Evolutionary conservation across 2,113 vertebrate species (phyloP).

Genomic region (Kobus ellipsiprymnus): DNA sequence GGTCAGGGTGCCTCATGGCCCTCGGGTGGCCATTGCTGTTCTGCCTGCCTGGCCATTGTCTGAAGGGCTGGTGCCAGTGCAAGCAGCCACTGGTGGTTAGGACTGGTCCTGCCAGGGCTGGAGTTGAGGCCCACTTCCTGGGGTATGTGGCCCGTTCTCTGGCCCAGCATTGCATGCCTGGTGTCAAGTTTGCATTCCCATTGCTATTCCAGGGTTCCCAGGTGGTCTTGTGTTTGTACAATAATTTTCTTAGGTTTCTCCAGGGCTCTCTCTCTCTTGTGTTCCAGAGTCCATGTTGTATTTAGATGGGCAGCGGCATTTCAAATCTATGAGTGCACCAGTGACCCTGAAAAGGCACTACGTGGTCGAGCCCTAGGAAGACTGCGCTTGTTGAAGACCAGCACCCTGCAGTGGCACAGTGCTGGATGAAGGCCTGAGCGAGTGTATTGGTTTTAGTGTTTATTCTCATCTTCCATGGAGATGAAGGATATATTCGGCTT

Average conservation of each 20-base stretch:
- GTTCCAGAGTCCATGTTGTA: slow-evolving; percentile 96
- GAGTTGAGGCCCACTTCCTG: background rate
- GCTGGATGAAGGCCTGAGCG: background rate
- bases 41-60: background rate
- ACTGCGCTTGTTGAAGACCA: background rate
- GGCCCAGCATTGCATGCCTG: no score
- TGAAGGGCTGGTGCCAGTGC: background rate
- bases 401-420: background rate
- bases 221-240: background rate
- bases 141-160: background rate
- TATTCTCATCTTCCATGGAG: background rate
- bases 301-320: slow-evolving; percentile 95
- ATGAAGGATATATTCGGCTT: background rate
- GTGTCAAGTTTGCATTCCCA: background rate
- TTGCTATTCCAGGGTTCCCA: background rate
- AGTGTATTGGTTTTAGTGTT: background rate
- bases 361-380: slow-evolving; percentile 28
- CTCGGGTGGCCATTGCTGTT: background rate
- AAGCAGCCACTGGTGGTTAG: background rate
- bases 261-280: slow-evolving; percentile 9
- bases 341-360: background rate
- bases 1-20: background rate
- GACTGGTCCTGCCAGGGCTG: background rate
- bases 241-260: background rate
- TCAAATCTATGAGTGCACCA: slow-evolving; percentile 80